Evolutionary conservation across 2,797 vertebrate species (phyloP).

Genomic region (Syngnathus rostellatus): DNA sequence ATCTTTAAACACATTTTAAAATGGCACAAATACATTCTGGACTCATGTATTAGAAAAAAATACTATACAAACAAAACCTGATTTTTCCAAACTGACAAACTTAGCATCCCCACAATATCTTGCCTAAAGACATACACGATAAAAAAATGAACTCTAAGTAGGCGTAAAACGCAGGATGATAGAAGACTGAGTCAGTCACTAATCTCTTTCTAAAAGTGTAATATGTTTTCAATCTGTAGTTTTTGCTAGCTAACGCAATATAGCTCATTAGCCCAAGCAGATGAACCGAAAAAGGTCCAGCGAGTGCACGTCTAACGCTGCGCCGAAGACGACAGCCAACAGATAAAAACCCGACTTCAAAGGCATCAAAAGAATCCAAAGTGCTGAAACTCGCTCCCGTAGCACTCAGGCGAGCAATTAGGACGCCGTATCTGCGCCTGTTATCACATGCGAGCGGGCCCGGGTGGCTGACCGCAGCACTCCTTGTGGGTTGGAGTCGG

Average conservation of each 20-base stretch:
- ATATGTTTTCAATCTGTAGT: too few species aligned
- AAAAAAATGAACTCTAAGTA: too few species aligned
- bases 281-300: conserved; percentile 57
- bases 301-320: conserved; percentile 50
- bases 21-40: background rate
- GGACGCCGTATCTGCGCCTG: conserved; percentile 47
- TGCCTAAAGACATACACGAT: too few species aligned
- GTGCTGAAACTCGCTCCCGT: conserved; percentile 65
- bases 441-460: conserved; percentile 47
- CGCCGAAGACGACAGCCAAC: conserved; percentile 73
- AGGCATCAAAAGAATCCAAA: conserved; percentile 66
- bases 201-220: too few species aligned
- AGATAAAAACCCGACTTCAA: conserved; percentile 72
- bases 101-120: too few species aligned
- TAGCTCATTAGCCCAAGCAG: conserved; percentile 5
- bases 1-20: too few species aligned
- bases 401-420: conserved; percentile 69
- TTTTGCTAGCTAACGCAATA: background rate
- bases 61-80: background rate
- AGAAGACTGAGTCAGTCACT: too few species aligned
- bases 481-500: conserved; percentile 61
- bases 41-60: background rate
- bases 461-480: conserved; percentile 55
- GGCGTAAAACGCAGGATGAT: too few species aligned
- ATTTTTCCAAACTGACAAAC: too few species aligned